Base-by-base conservation (phyloP, 2,113 vertebrate species). In the Perca schrenkii region DNA sequence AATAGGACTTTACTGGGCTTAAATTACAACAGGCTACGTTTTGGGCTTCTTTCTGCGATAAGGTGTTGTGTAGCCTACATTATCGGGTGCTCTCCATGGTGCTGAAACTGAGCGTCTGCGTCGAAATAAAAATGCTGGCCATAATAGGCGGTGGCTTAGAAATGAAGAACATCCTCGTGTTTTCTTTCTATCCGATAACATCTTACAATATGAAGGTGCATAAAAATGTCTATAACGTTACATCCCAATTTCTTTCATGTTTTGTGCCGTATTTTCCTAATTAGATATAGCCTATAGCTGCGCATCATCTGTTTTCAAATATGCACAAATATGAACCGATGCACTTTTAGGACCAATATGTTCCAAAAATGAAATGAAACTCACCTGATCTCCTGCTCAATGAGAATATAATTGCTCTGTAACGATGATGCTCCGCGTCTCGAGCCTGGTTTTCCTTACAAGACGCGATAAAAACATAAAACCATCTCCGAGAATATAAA, bases 41-140 rank as follows among this genome's bases (percentile, higher is more conserved):
- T 25, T 0, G 60, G 66, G 49, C 28, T 17, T 17, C 10, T 63
- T 2, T 34, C 10, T 58, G 36, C 8, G 46, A 60, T 25, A 5
- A 15, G 15, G 47, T 19, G 25, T 34, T 58, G 85, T 53, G 82
- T 8, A 25, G 40, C 10, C 10, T 43, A 11, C 40, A 43, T 10
- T 58, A 25, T 75, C 63, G 78, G 90, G 3, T 63, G 89, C 95
- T 96, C 88, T 96, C 95, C 95, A 68, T 80, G 95, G 95, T 96
- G 89, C 95, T 96, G 95, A 95, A 94, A 61, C 79, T 25, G 80
- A 80, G 78, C 74, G 62, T 71, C 77, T 63, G 80, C 82, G 85
- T 87, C 84, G 83, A 72, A 77, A 34, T 60, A 54, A 63, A 71
- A 79, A 54, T 2, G 74, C 21, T 76, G 67, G 53, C 63, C 34